These are phyloP conservation scores for Sycon ciliatum DNA, from an alignment of 37 sponge, comb jelly and placozoan species.

Conservation along the genomic window DNA sequence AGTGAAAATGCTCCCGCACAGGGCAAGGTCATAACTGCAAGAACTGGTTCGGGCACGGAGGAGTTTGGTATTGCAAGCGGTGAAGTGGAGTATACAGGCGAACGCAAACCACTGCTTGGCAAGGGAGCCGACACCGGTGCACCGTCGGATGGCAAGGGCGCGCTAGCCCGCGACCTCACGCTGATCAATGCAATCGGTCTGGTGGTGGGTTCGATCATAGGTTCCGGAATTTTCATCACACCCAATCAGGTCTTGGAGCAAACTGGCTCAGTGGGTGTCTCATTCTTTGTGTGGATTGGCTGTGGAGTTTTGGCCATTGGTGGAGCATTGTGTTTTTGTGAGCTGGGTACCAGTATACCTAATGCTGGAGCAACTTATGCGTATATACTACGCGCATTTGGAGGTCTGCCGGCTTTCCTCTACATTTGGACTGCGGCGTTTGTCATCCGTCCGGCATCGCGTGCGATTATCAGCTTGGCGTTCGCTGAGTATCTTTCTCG, in stretches of 20 bases:
- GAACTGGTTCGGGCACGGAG: no score
- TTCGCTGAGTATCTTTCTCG: neutral
- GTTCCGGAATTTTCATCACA: slow-evolving; percentile 10
- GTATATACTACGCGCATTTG: neutral
- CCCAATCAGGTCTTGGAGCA: neutral
- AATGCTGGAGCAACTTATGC: neutral
- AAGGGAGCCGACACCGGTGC: no score
- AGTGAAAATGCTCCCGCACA: no score
- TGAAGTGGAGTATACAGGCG: no score
- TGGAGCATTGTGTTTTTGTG: neutral
- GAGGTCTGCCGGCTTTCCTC: neutral
- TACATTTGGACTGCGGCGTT: neutral
- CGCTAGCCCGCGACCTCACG: neutral
- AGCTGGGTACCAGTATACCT: neutral
- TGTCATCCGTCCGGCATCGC: neutral
- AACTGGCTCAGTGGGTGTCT: neutral
- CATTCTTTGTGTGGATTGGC: neutral
- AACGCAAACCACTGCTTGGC: no score
- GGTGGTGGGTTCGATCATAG: neutral
- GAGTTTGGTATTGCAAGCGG: no score
- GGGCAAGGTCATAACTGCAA: no score
- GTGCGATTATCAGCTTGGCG: neutral
- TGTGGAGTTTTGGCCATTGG: neutral
- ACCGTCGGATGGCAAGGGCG: neutral
- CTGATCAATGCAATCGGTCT: neutral